phyloP scores from a whole-genome alignment of 2,113 vertebrate genomes.

The Speoplatyrhinus poulsoni region DNA sequence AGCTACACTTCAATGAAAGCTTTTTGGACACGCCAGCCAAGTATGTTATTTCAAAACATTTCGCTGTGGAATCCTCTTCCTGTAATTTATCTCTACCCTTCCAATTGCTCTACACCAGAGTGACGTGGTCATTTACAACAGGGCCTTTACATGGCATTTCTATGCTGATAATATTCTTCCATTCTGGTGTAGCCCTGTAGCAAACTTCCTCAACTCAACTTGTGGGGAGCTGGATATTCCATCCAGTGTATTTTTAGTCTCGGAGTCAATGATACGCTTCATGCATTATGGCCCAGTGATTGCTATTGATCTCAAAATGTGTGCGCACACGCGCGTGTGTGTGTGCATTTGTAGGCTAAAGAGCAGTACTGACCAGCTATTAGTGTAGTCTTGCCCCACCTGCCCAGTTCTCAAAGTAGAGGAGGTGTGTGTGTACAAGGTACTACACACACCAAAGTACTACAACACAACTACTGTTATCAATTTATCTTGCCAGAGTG shows the following conservation, averaged over 20 bases:
- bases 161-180: conserved; percentile 1
- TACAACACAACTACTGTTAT: no score
- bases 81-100: conserved; percentile 22
- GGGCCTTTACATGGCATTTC: no score
- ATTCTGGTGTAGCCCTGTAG: not conserved
- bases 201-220: conserved; percentile 8
- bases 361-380: not conserved
- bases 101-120: conserved; percentile 12
- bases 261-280: conserved; percentile 44
- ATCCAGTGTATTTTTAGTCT: conserved; percentile 53
- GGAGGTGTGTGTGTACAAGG: no score
- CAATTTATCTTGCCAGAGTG: no score
- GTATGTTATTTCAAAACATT: conserved; percentile 40
- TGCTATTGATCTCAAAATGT: conserved; percentile 63
- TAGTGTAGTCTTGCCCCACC: no score
- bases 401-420: no score
- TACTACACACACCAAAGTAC: no score
- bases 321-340: conserved; percentile 9
- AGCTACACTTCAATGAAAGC: conserved; percentile 45
- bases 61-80: conserved; percentile 59
- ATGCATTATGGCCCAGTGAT: conserved; percentile 53
- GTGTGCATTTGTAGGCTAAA: conserved; percentile 6
- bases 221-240: conserved; percentile 25
- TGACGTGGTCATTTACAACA: not conserved
- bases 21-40: conserved; percentile 42